Evolutionary conservation across 2,797 vertebrate genomes (phyloP).

Genomic region (Catostomus latipinnis): DNA sequence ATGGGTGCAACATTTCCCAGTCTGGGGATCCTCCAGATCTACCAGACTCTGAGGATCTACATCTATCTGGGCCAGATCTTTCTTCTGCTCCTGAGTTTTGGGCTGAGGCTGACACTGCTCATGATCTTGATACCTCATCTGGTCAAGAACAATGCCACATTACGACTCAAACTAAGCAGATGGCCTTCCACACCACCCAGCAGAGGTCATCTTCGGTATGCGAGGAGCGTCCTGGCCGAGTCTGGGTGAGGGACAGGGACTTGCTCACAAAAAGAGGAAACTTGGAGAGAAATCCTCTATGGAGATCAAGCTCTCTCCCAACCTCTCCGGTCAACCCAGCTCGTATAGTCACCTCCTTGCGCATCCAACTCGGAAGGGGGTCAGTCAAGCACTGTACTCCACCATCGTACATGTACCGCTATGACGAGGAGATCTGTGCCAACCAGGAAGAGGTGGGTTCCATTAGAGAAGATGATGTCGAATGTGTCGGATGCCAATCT

Average conservation of each 20-base stretch:
- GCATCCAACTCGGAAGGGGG: slow-evolving; percentile 85
- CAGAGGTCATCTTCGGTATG: slow-evolving; percentile 66
- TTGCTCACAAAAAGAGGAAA: slow-evolving; percentile 69
- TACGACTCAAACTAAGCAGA: slow-evolving; percentile 67
- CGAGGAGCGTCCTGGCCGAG: slow-evolving; percentile 64
- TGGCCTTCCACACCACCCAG: slow-evolving; percentile 73
- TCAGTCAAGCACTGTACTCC: slow-evolving; percentile 80
- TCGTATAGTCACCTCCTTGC: slow-evolving; percentile 90
- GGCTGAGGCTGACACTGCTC: not conserved
- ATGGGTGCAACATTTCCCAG: not conserved
- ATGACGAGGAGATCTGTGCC: slow-evolving; percentile 67
- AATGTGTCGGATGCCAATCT: slow-evolving; percentile 73
- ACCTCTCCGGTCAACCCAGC: slow-evolving; percentile 82
- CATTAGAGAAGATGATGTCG: slow-evolving; percentile 40
- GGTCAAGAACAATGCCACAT: slow-evolving; percentile 13
- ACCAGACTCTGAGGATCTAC: not conserved
- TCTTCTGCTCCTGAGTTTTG: not conserved
- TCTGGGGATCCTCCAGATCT: not conserved
- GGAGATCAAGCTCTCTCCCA: slow-evolving; percentile 90
- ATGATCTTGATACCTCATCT: not conserved
- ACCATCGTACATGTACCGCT: slow-evolving; percentile 87
- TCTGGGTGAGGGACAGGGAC: slow-evolving; percentile 74
- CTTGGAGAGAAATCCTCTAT: slow-evolving; percentile 77
- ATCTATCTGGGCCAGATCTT: not conserved
- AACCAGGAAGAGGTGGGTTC: slow-evolving; percentile 50